Base-by-base conservation (phyloP, 2,888 invertebrate species). In the Agrotis puta region DNA sequence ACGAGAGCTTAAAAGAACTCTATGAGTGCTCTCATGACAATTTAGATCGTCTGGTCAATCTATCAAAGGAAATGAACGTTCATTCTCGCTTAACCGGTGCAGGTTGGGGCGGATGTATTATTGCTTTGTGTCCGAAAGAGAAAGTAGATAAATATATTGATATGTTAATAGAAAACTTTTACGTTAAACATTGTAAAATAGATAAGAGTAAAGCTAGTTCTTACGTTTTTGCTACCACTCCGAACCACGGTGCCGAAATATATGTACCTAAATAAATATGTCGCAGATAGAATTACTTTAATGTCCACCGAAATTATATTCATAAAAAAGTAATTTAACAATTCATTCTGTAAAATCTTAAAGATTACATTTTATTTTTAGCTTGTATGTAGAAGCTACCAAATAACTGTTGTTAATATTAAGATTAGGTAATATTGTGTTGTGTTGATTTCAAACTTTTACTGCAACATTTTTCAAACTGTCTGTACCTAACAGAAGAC, bases 81-180 rank as follows among this genome's bases (percentile, higher is more conserved):
- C 98, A 98, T 54, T 98, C 98, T n/a, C 97, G 99, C 64, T 96
- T 99, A 51, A 99, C 99, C 2, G 99, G 99, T 48, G 99, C 99
- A 45, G 99, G 99, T 96, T 99, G 99, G 99, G 99, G 99, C 50
- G 99, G 99, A 7, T 99, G 99, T 93, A 97, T 98, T 67, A 99
- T 99, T 16, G 98, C 99, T 22, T 94, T 99, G 81, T 97, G 98
- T 67, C 96, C 97, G 0, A 96, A 97, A 70, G 96, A 97, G 61
- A 96, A 97, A 77, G 97, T 98, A 9, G 92, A 97, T 18, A 92
- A 96, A 77, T 99, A 98, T 90, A 97, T 98, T 56, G 92, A 97
- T 22, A 94, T 94, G 63, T 92, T 99, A 67, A 97, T 97, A 90
- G 96, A 97, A 64, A 96, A 97, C 69, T 98, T 97, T 92, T 98